Percentiles rank a stretch among this genome's conserved stretches.
phyloP scores from a whole-genome alignment of 2,888 invertebrate genomes.

The Acleris cristana region DNA sequence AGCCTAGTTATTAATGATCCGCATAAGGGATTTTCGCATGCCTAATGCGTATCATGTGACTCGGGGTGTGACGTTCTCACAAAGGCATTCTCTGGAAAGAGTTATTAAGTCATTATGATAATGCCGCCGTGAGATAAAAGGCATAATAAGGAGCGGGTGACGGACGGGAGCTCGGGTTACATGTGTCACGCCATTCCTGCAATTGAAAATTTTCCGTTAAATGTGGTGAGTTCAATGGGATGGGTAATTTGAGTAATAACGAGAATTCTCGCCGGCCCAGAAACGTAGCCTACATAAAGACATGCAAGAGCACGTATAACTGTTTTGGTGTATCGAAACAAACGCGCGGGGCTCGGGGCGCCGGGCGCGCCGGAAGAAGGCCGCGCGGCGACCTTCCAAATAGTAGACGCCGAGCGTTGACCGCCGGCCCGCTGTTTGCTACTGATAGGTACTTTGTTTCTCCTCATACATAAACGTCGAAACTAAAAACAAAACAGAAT shows the following conservation, averaged over 20 bases:
- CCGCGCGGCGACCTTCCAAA: conserved; percentile 80
- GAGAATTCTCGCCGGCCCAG: conserved; percentile 73
- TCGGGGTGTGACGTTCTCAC: conserved; percentile 74
- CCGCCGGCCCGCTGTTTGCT: conserved; percentile 48
- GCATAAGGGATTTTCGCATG: conserved; percentile 61
- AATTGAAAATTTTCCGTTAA: conserved; percentile 54
- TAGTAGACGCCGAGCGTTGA: conserved; percentile 74
- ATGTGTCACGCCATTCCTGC: conserved; percentile 60
- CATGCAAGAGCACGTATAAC: conserved; percentile 79
- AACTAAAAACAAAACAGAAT: neutral
- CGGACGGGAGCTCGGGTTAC: conserved; percentile 50
- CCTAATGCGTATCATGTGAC: conserved; percentile 61
- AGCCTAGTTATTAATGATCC: conserved; percentile 45
- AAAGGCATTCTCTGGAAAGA: conserved; percentile 74
- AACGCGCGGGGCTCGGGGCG: conserved; percentile 64
- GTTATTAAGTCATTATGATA: conserved; percentile 71
- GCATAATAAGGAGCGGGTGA: conserved; percentile 44
- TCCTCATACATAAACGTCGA: conserved; percentile 2
- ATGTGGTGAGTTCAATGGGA: conserved; percentile 62
- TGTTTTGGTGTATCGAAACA: conserved; percentile 73
- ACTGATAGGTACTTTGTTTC: conserved; percentile 25
- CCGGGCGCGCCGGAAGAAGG: conserved; percentile 71
- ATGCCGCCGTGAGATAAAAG: conserved; percentile 71
- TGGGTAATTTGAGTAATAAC: conserved; percentile 61
- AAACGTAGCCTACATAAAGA: conserved; percentile 76